Conservation (phyloP, 2,113 vertebrate genomes). For the Corythornis vintsioides region DNA sequence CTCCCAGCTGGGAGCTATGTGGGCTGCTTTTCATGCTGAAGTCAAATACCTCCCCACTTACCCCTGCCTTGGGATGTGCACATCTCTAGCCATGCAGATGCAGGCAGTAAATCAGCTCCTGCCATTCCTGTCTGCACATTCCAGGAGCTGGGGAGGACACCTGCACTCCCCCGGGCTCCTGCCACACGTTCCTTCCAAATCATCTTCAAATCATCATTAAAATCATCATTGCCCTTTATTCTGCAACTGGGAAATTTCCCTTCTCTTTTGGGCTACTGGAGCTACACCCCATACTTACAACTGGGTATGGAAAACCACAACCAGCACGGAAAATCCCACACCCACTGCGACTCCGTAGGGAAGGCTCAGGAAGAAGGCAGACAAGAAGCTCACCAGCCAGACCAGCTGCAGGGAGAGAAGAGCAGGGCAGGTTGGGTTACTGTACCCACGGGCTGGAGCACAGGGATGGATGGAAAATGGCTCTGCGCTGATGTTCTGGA, state of each 20-base stretch:
- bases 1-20: neutral
- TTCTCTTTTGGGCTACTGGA: neutral
- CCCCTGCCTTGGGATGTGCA: constrained; percentile 38
- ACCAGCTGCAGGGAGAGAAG: constrained; percentile 78
- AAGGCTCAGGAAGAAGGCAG: constrained; percentile 90
- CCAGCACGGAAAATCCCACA: constrained; percentile 87
- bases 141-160: constrained; percentile 31
- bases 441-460: fast-evolving
- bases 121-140: constrained; percentile 67
- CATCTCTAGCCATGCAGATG: neutral
- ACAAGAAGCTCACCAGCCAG: constrained; percentile 92
- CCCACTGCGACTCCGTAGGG: constrained; percentile 91
- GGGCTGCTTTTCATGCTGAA: neutral
- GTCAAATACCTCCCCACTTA: neutral
- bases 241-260: neutral
- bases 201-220: too few species aligned
- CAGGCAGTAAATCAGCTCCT: constrained; percentile 33
- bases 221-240: neutral
- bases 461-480: neutral
- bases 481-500: neutral
- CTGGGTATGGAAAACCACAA: constrained; percentile 93
- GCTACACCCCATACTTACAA: constrained; percentile 79
- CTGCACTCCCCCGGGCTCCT: constrained; percentile 56
- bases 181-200: constrained; percentile 1
- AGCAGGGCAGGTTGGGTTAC: neutral